These are phyloP conservation scores for Chrysocyon brachyurus DNA, from an alignment of 2,797 vertebrate genomes.

Conservation along the genomic window DNA sequence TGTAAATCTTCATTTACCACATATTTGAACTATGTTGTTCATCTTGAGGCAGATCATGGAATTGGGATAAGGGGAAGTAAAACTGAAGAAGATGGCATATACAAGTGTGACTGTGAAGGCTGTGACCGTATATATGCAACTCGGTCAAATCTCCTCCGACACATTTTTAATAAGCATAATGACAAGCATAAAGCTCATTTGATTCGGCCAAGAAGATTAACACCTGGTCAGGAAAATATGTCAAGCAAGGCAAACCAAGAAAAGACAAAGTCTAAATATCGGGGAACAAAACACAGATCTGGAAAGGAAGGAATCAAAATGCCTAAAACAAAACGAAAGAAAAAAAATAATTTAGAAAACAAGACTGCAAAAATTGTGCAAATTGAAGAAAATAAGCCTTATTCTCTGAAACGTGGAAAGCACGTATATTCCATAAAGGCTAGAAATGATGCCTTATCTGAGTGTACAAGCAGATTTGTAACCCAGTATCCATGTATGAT, in stretches of 20 bases:
- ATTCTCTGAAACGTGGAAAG: slow-evolving; percentile 90
- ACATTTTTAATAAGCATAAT: slow-evolving; percentile 97
- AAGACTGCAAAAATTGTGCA: slow-evolving; percentile 89
- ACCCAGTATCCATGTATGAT: slow-evolving; percentile 99
- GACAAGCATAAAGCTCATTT: slow-evolving; percentile 95
- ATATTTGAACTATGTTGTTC: slow-evolving; percentile 93
- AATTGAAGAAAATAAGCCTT: slow-evolving; percentile 91
- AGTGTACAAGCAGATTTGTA: slow-evolving; percentile 94
- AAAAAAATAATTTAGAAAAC: slow-evolving; percentile 85
- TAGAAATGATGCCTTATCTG: slow-evolving; percentile 93
- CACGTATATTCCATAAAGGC: slow-evolving; percentile 94
- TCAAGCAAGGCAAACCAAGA: slow-evolving; percentile 91
- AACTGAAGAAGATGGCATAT: slow-evolving; percentile 92
- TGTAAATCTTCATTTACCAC: slow-evolving; percentile 93
- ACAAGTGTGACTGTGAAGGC: slow-evolving; percentile 95
- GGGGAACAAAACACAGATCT: slow-evolving; percentile 87
- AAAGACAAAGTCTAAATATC: slow-evolving; percentile 89
- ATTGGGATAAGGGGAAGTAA: slow-evolving; percentile 87
- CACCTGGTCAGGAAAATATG: slow-evolving; percentile 90
- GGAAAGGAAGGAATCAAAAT: slow-evolving; percentile 92
- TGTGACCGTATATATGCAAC: slow-evolving; percentile 97
- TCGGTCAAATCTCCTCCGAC: slow-evolving; percentile 96
- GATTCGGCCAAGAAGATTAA: slow-evolving; percentile 92
- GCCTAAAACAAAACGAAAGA: slow-evolving; percentile 90
- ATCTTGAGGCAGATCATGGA: slow-evolving; percentile 94